phyloP scores from a whole-genome alignment of 2,888 invertebrate genomes.

The Tetragonula carbonaria region DNA sequence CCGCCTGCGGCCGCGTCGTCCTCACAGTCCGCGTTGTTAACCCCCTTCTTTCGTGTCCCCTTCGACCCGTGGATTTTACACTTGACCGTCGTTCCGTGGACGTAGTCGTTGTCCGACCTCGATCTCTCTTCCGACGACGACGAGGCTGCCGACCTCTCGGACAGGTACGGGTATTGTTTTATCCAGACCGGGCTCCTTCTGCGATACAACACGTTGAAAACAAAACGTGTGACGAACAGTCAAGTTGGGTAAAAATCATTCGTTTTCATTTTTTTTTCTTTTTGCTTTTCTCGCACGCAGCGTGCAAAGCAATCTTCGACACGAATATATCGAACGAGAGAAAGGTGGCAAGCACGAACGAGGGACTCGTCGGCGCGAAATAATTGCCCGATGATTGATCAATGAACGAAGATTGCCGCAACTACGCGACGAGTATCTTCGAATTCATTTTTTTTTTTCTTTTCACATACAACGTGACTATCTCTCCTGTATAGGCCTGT shows the following conservation, averaged over 20 bases:
- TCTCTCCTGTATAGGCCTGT: not conserved
- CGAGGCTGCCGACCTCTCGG: slow-evolving; percentile 36
- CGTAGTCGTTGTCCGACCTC: slow-evolving; percentile 48
- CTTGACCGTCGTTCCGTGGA: slow-evolving; percentile 53
- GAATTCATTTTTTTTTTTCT: not conserved
- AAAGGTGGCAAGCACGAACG: not conserved
- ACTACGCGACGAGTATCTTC: no score
- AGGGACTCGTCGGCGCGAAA: not conserved
- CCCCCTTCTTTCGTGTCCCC: slow-evolving; percentile 54
- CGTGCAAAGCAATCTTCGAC: not conserved
- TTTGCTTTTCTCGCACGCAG: no score
- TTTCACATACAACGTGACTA: not conserved
- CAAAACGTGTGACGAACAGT: not conserved
- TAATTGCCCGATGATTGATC: not conserved
- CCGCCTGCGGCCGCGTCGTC: slow-evolving; percentile 40
- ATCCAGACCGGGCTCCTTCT: slow-evolving; percentile 68
- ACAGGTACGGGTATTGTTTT: slow-evolving; percentile 66
- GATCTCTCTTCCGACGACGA: slow-evolving; percentile 60
- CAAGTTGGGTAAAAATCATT: not conserved
- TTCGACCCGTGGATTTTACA: slow-evolving; percentile 66
- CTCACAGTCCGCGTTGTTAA: slow-evolving; percentile 33
- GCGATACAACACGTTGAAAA: slow-evolving; percentile 28
- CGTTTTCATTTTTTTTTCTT: not conserved
- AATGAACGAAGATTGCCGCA: not conserved
- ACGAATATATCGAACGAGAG: not conserved